Base-by-base conservation (phyloP, 2,113 vertebrate species). In the Oriolus oriolus region DNA sequence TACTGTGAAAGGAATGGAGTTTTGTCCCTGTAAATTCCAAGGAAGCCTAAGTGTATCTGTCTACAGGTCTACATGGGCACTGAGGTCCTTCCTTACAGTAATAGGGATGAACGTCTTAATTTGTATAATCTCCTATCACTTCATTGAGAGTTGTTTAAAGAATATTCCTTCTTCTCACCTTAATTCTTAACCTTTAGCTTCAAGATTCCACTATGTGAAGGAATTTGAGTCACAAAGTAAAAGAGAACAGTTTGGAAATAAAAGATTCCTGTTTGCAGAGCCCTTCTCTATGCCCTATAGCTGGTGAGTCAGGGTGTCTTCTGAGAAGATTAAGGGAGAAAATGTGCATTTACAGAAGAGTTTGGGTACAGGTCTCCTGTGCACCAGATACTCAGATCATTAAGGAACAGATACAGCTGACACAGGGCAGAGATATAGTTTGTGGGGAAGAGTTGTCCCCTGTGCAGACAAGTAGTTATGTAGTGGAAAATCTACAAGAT, bases 171-270 rank as follows among this genome's bases (percentile, higher is more conserved):
- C 23, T 37, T 13, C 16, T 79, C 2, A 30, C 1, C 4, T 23
- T 52, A 10, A 19, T n/a, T 87, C 68, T 75, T 66, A 35, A 16
- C 5, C 3, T 41, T 4, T 8, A 45, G 7, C 4, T 54, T 39
- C 35, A 77, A 37, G 7, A 30, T 50, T 19, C 3, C 18, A 8
- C 16, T 26, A 1, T 2, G 0, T 28, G 13, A 76, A 6, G 5
- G 22, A 70, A 49, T 53, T 61, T 27, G 24, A 57, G 6, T 53
- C 41, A 31, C 21, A 30, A 8, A 1, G 8, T 13, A 11, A 15
- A 61, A 39, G 14, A 39, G 3, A 35, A 31, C 2, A 31, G 11
- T 57, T 35, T 41, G 37, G 35, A 66, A 76, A 66, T 14, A 52
- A 45, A 64, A 12, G 6, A 68, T 16, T 63, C 3, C 14, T 42